Percentiles rank a stretch among this genome's conserved stretches.
phyloP scores from a whole-genome alignment of 2,888 invertebrate genomes.

The Papilio gigon region DNA sequence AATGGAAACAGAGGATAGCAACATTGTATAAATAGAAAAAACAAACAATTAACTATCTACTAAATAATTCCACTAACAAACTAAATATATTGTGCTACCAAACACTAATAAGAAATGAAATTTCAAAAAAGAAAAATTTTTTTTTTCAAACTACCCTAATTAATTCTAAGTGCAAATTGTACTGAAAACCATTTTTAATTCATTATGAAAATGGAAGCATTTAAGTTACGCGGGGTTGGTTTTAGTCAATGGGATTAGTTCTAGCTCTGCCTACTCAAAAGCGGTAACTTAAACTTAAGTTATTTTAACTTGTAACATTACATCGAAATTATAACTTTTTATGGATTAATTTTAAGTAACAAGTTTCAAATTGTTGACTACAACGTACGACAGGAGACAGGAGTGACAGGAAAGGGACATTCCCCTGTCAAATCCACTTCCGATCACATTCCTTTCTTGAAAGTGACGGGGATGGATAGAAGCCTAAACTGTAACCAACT shows the following conservation, averaged over 20 bases:
- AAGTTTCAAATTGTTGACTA: too few species aligned
- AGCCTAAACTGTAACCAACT: too few species aligned
- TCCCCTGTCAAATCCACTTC: too few species aligned
- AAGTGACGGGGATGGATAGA: too few species aligned
- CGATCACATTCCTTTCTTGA: too few species aligned
- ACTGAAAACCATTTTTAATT: constrained; percentile 62
- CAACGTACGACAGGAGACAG: too few species aligned
- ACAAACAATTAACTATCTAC: constrained; percentile 61
- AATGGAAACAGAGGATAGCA: constrained; percentile 60
- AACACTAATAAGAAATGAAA: constrained; percentile 43
- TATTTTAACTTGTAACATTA: constrained; percentile 38
- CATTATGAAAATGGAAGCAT: constrained; percentile 59
- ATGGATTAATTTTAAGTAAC: too few species aligned
- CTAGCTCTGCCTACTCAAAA: constrained; percentile 6
- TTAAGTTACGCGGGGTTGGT: constrained; percentile 59
- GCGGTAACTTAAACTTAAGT: constrained; percentile 44
- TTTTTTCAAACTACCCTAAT: constrained; percentile 57
- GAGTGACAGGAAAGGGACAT: too few species aligned
- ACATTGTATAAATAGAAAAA: constrained; percentile 42
- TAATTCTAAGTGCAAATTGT: constrained; percentile 67
- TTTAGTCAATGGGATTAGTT: constrained; percentile 44
- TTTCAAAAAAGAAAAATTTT: constrained; percentile 56
- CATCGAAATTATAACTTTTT: constrained; percentile 41
- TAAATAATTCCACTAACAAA: constrained; percentile 61
- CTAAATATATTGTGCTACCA: constrained; percentile 64